phyloP scores from a whole-genome alignment of 92 coral and sea anemone genomes.

The Zoanthus gigantus region DNA sequence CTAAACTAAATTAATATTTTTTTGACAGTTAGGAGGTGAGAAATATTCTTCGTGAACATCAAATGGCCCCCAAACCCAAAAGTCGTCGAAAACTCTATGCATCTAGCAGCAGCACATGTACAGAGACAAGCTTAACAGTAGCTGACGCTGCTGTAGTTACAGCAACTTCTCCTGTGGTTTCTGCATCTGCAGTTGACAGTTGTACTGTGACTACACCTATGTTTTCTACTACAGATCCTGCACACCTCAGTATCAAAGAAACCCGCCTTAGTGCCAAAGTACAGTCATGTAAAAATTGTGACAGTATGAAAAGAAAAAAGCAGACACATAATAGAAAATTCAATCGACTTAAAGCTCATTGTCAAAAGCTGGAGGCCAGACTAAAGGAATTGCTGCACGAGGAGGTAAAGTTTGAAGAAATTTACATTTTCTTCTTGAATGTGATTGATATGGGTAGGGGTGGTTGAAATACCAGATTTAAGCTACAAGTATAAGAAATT shows the following conservation, averaged over 20 bases:
- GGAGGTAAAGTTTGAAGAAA: not conserved
- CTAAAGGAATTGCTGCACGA: not conserved
- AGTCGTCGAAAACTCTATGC: not conserved
- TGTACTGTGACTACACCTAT: conserved; percentile 1
- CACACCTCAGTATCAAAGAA: not conserved
- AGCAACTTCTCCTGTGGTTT: not conserved
- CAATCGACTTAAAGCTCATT: not conserved
- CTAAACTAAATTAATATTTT: not conserved
- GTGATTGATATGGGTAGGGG: not conserved
- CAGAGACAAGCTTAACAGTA: not conserved
- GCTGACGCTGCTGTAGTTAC: not conserved
- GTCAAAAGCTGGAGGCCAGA: conserved; percentile 11
- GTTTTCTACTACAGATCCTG: not conserved
- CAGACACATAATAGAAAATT: not conserved
- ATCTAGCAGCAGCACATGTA: not conserved
- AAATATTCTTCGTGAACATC: conserved; percentile 22
- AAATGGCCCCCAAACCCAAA: conserved; percentile 10
- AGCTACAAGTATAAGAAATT: not conserved
- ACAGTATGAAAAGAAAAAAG: not conserved
- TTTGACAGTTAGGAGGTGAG: conserved; percentile 15
- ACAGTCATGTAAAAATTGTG: conserved; percentile 8
- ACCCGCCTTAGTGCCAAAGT: not conserved
- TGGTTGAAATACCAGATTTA: not conserved
- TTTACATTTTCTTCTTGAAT: not conserved
- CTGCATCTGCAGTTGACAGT: not conserved